Base-by-base conservation (phyloP, 2,113 vertebrate species). In the Furnarius figulus region DNA sequence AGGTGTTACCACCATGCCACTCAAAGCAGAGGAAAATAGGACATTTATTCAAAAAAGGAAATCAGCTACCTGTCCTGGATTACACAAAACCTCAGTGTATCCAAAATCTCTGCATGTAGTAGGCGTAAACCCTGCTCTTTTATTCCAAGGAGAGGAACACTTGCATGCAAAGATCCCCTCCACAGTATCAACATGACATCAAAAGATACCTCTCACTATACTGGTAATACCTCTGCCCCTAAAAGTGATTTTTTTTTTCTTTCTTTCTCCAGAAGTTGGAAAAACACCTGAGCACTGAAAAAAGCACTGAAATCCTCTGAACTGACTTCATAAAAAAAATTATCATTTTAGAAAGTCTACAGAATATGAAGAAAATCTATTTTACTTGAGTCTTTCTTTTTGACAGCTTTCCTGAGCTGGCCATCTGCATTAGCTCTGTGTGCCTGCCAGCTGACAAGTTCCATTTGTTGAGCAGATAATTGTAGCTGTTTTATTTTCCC, bases 401-500 rank as follows among this genome's bases (percentile, higher is more conserved):
- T 96, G 70, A 94, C 95, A 94, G 90, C 78, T 93, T 96, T 95
- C 94, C 79, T 79, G 79, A 94, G 90, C 71, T 89, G 90, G 89
- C 82, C 85, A 96, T 93, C 93, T 96, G 91, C 90, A 96, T 95
- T 96, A 95, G 83, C 89, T 97, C 89, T 73, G 42, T 47, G 86
- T 79, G 86, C 83, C 89, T 95, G 88, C 85, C 83, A 95, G 61
- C 72, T 96, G 93, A 97, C 84, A 97, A 94, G 83, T 94, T 71
- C 86, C 93, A 75, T 96, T 98, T 98, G 96, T 91, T 94, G 94
- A 89, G 52, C 75, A 92, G 95, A 93, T 96, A 97, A 97, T 96
- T 97, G 85, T 91, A 66, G 92, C 67, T 85, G 89, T 85, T 97
- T 96, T 85, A 88, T 96, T 97, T 96, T 93, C 83, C 82, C 89